phyloP scores from a whole-genome alignment of 2,797 vertebrate genomes.

The Luscinia luscinia region DNA sequence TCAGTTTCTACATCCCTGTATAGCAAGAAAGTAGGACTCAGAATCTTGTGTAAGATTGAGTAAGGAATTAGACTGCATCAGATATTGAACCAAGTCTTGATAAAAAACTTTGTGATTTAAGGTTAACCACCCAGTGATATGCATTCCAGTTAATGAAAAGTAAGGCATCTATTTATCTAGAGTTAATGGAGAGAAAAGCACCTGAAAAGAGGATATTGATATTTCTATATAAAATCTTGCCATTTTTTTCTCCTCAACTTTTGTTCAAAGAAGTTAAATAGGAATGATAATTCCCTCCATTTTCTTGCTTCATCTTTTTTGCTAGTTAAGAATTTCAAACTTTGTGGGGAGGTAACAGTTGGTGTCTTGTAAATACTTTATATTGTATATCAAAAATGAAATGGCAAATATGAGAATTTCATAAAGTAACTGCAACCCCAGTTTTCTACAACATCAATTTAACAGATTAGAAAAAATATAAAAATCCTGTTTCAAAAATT shows the following conservation, averaged over 20 bases:
- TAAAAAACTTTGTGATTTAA: background rate
- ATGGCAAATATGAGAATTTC: background rate
- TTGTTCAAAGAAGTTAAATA: background rate
- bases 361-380: background rate
- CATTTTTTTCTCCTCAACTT: background rate
- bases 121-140: background rate
- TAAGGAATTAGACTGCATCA: background rate
- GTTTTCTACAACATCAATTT: background rate
- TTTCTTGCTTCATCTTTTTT: background rate
- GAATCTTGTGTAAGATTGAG: background rate
- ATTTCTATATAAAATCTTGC: background rate
- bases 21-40: background rate
- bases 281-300: background rate
- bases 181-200: background rate
- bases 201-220: background rate
- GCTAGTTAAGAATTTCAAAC: background rate
- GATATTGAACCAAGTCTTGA: background rate
- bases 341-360: background rate
- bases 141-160: background rate
- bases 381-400: background rate
- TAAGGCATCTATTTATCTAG: background rate
- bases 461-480: background rate
- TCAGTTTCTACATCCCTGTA: background rate
- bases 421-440: background rate
- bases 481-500: background rate